A percentile compares a stretch with the other conserved stretches of the same genome.
Evolutionary conservation across 2,113 vertebrate species (phyloP).

Genomic region (Nothocercus julius): DNA sequence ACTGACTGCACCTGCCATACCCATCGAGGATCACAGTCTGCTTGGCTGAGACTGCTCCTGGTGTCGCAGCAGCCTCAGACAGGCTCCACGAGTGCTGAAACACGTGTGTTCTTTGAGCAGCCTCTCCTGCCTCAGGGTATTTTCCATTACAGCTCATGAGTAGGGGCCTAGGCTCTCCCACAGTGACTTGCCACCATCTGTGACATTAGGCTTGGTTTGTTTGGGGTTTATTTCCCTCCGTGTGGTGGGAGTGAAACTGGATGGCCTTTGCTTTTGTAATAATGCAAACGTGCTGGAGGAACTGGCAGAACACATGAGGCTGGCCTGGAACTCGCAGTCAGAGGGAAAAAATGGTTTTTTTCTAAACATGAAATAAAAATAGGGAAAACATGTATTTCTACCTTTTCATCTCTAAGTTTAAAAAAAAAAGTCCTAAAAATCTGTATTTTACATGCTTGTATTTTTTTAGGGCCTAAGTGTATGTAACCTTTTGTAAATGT

Average conservation of each 20-base stretch:
- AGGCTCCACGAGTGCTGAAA: no score
- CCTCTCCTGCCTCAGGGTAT: background rate
- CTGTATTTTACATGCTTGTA: background rate
- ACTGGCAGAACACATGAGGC: background rate
- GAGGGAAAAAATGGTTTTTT: background rate
- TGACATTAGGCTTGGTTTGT: background rate
- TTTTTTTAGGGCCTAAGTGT: background rate
- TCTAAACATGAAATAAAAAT: background rate
- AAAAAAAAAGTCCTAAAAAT: background rate
- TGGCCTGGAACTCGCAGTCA: background rate
- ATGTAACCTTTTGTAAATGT: background rate
- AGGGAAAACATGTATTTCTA: background rate
- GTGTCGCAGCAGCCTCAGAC: background rate
- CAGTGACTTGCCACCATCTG: background rate
- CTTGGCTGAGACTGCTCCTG: background rate
- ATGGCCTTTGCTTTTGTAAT: background rate
- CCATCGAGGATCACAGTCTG: fast-evolving
- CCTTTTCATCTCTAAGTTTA: background rate
- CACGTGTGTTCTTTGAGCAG: background rate
- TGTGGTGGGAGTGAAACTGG: background rate
- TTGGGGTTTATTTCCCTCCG: background rate
- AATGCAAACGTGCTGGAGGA: background rate
- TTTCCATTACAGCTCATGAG: background rate
- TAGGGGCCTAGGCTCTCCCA: background rate
- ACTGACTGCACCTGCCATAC: background rate